These are phyloP conservation scores for Peromyscus attwateri DNA, from an alignment of 2,797 vertebrate species.

Conservation along the genomic window DNA sequence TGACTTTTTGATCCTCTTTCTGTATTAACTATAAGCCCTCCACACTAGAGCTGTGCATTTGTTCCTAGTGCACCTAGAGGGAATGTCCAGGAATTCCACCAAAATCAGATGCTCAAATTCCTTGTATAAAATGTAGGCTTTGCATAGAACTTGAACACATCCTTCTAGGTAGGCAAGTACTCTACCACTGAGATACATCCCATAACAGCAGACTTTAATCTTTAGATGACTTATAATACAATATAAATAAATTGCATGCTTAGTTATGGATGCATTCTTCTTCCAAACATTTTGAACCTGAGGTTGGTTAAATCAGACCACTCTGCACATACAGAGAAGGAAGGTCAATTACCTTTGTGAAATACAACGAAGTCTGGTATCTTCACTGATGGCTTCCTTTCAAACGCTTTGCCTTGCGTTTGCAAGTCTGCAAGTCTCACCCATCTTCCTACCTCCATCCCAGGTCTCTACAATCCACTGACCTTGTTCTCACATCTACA, in stretches of 20 bases:
- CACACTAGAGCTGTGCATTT: background rate
- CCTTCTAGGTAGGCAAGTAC: background rate
- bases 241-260: background rate
- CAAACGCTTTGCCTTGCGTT: background rate
- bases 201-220: background rate
- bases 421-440: background rate
- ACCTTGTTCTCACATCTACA: background rate
- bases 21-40: background rate
- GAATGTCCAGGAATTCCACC: background rate
- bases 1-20: background rate
- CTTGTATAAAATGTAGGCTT: background rate
- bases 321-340: background rate
- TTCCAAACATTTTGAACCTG: background rate
- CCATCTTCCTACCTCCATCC: background rate
- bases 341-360: background rate
- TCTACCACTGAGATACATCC: background rate
- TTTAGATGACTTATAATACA: background rate
- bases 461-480: no score
- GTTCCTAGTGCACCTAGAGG: background rate
- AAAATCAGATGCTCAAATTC: background rate
- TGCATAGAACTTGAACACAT: background rate
- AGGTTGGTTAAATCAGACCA: background rate
- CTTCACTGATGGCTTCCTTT: conserved; percentile 6
- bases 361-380: background rate
- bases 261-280: background rate